Percentiles rank a stretch among this genome's conserved stretches.
Conservation (phyloP, 2,113 vertebrate species). For the Gambusia holbrooki region DNA sequence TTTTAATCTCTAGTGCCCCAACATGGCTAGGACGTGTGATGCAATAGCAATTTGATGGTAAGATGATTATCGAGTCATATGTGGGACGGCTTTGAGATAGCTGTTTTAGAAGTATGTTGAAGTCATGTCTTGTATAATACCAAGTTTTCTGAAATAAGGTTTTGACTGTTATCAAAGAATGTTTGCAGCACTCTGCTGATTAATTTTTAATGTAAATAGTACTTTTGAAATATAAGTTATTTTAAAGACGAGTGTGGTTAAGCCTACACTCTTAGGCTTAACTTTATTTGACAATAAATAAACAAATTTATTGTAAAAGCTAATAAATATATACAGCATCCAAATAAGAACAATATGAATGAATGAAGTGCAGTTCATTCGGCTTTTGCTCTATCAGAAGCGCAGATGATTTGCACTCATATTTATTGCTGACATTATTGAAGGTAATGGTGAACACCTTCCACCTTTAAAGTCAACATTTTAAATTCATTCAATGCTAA, state of each 20-base stretch:
- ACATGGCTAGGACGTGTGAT: slow-evolving; percentile 66
- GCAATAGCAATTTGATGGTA: slow-evolving; percentile 72
- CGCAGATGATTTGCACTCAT: not conserved
- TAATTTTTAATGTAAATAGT: not conserved
- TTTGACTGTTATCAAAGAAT: not conserved
- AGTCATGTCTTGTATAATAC: slow-evolving; percentile 8
- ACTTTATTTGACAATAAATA: too few species aligned
- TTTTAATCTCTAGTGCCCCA: slow-evolving; percentile 72
- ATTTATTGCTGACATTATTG: too few species aligned
- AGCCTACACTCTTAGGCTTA: too few species aligned
- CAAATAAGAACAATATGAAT: not conserved
- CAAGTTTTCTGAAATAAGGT: not conserved
- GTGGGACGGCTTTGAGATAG: slow-evolving; percentile 27
- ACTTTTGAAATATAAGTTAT: slow-evolving; percentile 1
- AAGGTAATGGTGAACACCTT: too few species aligned
- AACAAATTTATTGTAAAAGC: too few species aligned
- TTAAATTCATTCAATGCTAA: not conserved
- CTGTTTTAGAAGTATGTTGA: slow-evolving; percentile 38
- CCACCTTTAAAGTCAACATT: too few species aligned
- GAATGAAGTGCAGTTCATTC: not conserved
- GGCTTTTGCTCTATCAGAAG: not conserved
- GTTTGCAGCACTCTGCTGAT: not conserved
- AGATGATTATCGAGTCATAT: slow-evolving; percentile 52
- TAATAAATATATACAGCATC: not conserved
- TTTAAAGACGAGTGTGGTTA: not conserved